These are phyloP conservation scores for Vireo griseus DNA, from an alignment of 2,797 vertebrate genomes.

Conservation along the genomic window DNA sequence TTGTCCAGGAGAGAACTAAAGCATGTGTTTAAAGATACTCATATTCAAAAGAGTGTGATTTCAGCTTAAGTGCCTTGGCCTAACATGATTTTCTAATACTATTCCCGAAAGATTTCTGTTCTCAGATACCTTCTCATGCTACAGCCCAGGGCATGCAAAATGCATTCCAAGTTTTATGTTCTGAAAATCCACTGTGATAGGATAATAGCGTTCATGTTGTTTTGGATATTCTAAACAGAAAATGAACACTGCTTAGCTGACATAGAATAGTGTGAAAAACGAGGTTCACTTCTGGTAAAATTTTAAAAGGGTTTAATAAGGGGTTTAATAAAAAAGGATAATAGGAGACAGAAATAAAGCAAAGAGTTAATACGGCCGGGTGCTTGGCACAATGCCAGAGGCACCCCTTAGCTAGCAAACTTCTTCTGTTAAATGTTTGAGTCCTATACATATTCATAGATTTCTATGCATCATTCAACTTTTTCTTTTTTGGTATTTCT, in stretches of 20 bases:
- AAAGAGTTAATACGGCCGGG: too few relatives aligned
- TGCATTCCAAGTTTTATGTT: neutral
- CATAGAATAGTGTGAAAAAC: too few relatives aligned
- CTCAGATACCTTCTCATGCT: neutral
- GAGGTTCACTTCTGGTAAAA: too few relatives aligned
- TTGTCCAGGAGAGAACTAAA: neutral
- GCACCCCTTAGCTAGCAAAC: too few relatives aligned
- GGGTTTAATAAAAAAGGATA: too few relatives aligned
- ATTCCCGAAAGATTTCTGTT: neutral
- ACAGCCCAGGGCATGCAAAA: neutral
- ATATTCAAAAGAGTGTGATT: neutral
- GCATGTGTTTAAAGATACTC: neutral
- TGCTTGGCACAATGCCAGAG: too few relatives aligned
- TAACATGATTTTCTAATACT: neutral
- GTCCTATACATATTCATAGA: too few relatives aligned
- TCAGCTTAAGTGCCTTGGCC: neutral
- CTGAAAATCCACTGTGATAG: neutral
- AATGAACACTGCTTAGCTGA: neutral
- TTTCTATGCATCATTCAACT: too few relatives aligned
- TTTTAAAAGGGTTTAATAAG: too few relatives aligned
- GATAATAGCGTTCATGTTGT: neutral
- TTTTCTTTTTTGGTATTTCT: too few relatives aligned
- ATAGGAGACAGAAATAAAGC: too few relatives aligned
- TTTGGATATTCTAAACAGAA: neutral
- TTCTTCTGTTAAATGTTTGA: too few relatives aligned